phyloP scores from a whole-genome alignment of 2,113 vertebrate species.

The Osmerus eperlanus region DNA sequence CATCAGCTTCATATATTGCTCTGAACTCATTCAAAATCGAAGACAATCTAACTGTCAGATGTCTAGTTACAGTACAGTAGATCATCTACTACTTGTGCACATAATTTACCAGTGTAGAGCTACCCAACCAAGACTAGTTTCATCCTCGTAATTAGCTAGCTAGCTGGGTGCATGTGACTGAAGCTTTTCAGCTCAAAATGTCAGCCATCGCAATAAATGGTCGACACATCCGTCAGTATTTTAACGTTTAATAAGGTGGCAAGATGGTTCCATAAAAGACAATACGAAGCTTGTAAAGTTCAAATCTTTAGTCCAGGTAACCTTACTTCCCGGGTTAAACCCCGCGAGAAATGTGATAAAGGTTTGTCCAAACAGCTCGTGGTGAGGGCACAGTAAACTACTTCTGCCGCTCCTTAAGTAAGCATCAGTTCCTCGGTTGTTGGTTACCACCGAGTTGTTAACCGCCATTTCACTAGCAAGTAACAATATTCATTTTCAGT shows the following conservation, averaged over 20 bases:
- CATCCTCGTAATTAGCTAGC: background rate
- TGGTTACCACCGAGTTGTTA: too few species aligned
- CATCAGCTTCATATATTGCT: too few species aligned
- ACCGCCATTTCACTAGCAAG: too few species aligned
- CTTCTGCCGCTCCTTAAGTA: conserved; percentile 18
- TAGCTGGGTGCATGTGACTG: background rate
- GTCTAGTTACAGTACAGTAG: too few species aligned
- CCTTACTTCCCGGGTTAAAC: conserved; percentile 22
- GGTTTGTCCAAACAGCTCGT: too few species aligned
- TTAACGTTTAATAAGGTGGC: background rate
- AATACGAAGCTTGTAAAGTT: background rate
- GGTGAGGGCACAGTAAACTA: background rate
- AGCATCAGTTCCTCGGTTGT: too few species aligned
- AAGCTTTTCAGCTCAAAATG: background rate
- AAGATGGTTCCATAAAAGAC: too few species aligned
- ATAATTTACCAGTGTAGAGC: background rate
- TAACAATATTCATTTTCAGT: too few species aligned
- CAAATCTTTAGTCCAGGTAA: background rate
- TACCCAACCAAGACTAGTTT: background rate
- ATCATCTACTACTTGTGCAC: background rate
- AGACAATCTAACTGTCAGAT: too few species aligned
- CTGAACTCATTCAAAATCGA: too few species aligned
- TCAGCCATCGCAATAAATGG: background rate
- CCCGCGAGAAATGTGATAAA: background rate
- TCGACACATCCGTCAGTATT: background rate